These are phyloP conservation scores for Leptinotarsa texana DNA, from an alignment of 1,140 invertebrate species.

Conservation along the genomic window DNA sequence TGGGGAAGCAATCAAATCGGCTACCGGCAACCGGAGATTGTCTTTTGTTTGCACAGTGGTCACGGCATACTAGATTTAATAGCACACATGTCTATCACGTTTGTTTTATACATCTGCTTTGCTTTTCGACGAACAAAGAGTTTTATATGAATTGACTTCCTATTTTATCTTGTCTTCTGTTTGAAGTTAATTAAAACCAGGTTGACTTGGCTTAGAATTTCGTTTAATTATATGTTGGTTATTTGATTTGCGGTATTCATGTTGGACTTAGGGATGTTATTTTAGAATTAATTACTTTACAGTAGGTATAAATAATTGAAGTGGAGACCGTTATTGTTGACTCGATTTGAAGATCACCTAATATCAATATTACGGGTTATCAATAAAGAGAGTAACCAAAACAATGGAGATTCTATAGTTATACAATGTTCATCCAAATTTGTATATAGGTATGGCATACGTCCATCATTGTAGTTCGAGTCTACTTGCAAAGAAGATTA, in stretches of 20 bases:
- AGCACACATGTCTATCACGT: conserved; percentile 39
- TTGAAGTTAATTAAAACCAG: conserved; percentile 24
- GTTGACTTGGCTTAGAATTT: conserved; percentile 4
- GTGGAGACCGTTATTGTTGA: no score
- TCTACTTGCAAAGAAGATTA: no score
- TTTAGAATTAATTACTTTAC: neutral
- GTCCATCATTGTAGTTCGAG: no score
- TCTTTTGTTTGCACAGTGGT: conserved; percentile 42
- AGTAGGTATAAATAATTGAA: neutral
- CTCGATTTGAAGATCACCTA: no score
- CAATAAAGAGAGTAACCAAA: no score
- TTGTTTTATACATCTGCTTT: conserved; percentile 38
- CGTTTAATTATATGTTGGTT: conserved; percentile 5
- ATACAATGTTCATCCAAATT: no score
- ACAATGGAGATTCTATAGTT: no score
- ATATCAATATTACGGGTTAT: no score
- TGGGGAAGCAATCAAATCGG: conserved; percentile 26
- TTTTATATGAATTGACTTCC: conserved; percentile 25
- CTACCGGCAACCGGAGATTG: conserved; percentile 42
- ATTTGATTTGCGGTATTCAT: conserved; percentile 4
- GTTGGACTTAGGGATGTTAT: neutral
- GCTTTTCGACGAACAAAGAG: conserved; percentile 25
- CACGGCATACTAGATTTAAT: conserved; percentile 36
- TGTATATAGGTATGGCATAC: no score
- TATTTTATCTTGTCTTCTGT: conserved; percentile 21